Conservation (phyloP, 2,797 vertebrate species). For the Catostomus latipinnis region DNA sequence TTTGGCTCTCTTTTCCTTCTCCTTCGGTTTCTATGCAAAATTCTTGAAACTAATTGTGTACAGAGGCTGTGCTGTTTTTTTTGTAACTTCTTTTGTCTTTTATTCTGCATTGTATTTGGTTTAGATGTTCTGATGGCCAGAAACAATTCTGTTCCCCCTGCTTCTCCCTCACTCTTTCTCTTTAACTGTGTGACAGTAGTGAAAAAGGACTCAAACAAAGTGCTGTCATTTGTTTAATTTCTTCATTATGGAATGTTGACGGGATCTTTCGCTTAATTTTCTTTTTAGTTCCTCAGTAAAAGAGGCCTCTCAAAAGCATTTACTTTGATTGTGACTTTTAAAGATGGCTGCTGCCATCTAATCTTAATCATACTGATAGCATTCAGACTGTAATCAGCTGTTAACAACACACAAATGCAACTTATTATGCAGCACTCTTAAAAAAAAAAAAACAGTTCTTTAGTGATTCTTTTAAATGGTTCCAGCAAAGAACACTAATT, state of each 20-base stretch:
- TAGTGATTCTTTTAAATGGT: too few species aligned
- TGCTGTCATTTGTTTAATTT: conserved; percentile 21
- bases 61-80: background rate
- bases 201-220: conserved; percentile 35
- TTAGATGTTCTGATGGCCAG: background rate
- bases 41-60: conserved; percentile 5
- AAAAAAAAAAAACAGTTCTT: too few species aligned
- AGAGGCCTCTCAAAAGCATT: conserved; percentile 10
- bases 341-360: background rate
- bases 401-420: background rate
- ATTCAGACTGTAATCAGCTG: background rate
- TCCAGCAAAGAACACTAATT: too few species aligned
- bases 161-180: background rate
- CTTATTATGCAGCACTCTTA: background rate
- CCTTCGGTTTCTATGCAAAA: background rate
- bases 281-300: conserved; percentile 14
- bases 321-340: conserved; percentile 23
- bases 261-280: conserved; percentile 17
- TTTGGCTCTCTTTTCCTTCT: background rate
- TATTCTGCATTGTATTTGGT: background rate
- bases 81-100: conserved; percentile 2
- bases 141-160: conserved; percentile 1
- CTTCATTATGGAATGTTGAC: conserved; percentile 12
- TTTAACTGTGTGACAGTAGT: background rate
- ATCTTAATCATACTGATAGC: background rate